Conservation (phyloP, 2,113 vertebrate genomes). For the Varanus salvator region DNA sequence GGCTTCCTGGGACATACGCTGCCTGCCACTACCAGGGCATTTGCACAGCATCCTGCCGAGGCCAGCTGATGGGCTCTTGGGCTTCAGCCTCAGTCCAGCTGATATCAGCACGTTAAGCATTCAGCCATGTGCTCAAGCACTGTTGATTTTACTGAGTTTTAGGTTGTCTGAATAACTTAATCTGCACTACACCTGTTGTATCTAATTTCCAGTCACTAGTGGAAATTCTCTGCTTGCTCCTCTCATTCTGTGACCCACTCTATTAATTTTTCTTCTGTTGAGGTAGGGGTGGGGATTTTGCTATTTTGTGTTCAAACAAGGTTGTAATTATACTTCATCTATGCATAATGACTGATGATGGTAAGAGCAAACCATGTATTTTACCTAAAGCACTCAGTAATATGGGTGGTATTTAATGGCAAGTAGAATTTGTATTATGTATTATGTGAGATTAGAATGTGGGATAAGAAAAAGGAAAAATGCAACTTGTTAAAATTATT, state of each 20-base stretch:
- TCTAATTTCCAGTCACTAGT: background rate
- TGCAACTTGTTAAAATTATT: background rate
- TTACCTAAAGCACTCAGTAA: background rate
- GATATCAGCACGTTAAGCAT: background rate
- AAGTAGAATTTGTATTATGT: background rate
- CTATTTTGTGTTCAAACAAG: background rate
- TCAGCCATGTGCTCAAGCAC: background rate
- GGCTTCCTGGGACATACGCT: background rate
- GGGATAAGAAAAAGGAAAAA: background rate
- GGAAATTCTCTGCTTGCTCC: background rate
- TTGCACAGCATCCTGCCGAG: too few species aligned
- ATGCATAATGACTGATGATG: background rate
- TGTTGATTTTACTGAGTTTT: background rate
- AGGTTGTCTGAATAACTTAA: background rate
- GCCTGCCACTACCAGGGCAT: background rate
- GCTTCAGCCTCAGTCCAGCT: background rate
- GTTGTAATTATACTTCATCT: background rate
- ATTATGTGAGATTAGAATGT: background rate
- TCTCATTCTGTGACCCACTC: background rate
- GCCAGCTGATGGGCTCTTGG: background rate
- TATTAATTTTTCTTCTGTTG: background rate
- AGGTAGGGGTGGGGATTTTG: background rate
- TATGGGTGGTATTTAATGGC: background rate
- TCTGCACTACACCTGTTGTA: background rate
- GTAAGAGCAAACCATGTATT: background rate